Percentiles rank a stretch among this genome's conserved stretches.
Evolutionary conservation across 1,140 invertebrate genomes (phyloP).

Genomic region (Euschistus heros): DNA sequence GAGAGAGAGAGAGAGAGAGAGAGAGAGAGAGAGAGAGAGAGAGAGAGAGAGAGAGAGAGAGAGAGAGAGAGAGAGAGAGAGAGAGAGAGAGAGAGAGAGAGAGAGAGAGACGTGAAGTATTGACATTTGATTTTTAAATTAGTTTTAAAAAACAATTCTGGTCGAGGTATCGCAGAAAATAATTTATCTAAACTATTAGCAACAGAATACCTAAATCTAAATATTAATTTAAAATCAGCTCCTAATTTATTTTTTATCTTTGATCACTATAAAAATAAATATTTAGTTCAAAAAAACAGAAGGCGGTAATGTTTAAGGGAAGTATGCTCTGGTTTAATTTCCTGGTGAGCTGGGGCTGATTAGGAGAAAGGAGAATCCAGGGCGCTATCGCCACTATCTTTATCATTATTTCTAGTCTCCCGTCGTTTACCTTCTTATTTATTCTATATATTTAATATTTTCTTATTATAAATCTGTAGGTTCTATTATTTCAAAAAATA

Average conservation of each 20-base stretch:
- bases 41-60: constrained; percentile 14
- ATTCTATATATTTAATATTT: too few relatives aligned
- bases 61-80: background rate
- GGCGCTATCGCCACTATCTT: too few relatives aligned
- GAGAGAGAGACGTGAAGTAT: background rate
- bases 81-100: constrained; percentile 18
- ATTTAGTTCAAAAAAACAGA: background rate
- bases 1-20: constrained; percentile 13
- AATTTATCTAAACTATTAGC: too few relatives aligned
- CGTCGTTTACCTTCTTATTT: too few relatives aligned
- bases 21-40: constrained; percentile 15
- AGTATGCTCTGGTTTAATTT: background rate
- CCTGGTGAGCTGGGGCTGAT: too few relatives aligned
- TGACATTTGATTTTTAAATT: too few relatives aligned
- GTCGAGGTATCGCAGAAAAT: too few relatives aligned
- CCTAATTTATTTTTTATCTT: too few relatives aligned
- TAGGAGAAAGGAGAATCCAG: too few relatives aligned
- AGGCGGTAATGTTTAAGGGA: background rate
- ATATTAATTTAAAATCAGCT: background rate
- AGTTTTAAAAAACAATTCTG: background rate
- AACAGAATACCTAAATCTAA: background rate
- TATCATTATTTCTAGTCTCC: too few relatives aligned
- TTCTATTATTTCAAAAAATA: too few relatives aligned
- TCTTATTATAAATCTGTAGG: too few relatives aligned
- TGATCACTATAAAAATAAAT: background rate